Evolutionary conservation across 1,140 invertebrate species (phyloP).

Genomic region (Euwallacea fornicatus): DNA sequence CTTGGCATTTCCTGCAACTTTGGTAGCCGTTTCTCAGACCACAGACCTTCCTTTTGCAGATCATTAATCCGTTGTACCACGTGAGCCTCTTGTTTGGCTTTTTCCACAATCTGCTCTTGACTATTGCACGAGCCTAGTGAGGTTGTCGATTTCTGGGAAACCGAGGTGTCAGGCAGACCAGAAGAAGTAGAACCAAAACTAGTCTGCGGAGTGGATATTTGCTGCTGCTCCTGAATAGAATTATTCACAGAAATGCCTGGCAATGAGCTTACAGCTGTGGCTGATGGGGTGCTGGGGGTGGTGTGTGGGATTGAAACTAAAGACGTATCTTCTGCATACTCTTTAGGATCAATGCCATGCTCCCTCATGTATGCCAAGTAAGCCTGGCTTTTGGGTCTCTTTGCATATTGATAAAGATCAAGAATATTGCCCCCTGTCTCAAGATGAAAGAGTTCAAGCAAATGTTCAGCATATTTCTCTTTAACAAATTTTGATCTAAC

Average conservation of each 20-base stretch:
- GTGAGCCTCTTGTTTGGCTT: constrained; percentile 91
- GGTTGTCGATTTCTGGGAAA: constrained; percentile 24
- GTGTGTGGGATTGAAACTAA: constrained; percentile 38
- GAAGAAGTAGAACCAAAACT: constrained; percentile 23
- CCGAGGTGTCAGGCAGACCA: constrained; percentile 8
- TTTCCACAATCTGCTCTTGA: constrained; percentile 80
- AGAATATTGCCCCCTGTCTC: constrained; percentile 84
- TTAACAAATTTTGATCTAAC: constrained; percentile 51
- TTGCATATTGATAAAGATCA: constrained; percentile 81
- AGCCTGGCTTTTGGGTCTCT: constrained; percentile 70
- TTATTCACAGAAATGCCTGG: constrained; percentile 37
- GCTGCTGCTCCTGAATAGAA: neutral
- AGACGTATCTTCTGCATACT: constrained; percentile 49
- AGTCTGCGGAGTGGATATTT: neutral
- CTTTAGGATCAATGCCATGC: constrained; percentile 67
- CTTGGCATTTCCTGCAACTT: constrained; percentile 89
- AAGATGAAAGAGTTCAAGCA: constrained; percentile 82
- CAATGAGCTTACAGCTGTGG: constrained; percentile 48
- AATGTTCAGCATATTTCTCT: constrained; percentile 73
- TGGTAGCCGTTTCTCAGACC: constrained; percentile 89
- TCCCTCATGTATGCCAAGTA: constrained; percentile 75
- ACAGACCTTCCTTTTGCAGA: constrained; percentile 86
- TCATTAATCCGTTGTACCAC: constrained; percentile 90
- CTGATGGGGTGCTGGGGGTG: constrained; percentile 47
- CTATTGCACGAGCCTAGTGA: constrained; percentile 30